Percentiles rank a stretch among this genome's conserved stretches.
phyloP scores from a whole-genome alignment of 2,888 invertebrate genomes.

The Ectobius pallidus region DNA sequence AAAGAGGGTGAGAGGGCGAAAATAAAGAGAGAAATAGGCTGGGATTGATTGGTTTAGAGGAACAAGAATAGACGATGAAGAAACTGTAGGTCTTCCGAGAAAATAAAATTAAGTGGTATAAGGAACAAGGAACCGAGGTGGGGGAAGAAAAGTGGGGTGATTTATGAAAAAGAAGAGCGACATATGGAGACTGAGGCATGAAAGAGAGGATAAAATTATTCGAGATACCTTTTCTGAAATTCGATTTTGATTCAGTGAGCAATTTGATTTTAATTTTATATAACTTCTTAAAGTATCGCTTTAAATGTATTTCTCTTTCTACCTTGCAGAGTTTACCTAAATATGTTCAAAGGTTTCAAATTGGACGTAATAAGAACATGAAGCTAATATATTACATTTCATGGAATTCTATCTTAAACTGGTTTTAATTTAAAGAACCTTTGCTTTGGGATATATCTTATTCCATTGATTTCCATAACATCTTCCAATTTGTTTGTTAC shows the following conservation, averaged over 20 bases:
- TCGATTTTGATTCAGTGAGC: not conserved
- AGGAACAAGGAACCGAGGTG: constrained; percentile 24
- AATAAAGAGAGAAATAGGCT: constrained; percentile 12
- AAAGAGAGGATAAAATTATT: not conserved
- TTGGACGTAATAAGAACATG: too few species aligned
- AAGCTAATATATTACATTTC: too few species aligned
- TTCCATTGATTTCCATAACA: too few species aligned
- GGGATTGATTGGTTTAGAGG: constrained; percentile 27
- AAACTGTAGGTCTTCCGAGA: constrained; percentile 28
- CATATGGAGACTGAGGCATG: not conserved
- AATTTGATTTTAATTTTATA: not conserved
- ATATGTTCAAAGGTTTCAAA: too few species aligned
- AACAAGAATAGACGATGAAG: constrained; percentile 22
- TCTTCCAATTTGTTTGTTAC: too few species aligned
- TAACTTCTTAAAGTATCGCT: not conserved
- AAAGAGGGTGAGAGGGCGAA: constrained; percentile 6
- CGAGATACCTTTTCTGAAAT: not conserved
- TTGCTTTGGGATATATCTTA: too few species aligned
- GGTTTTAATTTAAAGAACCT: too few species aligned
- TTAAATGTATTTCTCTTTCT: too few species aligned
- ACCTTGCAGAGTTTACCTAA: too few species aligned
- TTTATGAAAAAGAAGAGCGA: constrained; percentile 8
- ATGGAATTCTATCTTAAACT: too few species aligned
- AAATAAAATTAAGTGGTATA: constrained; percentile 27
- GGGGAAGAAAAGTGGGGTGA: constrained; percentile 8